Base-by-base conservation (phyloP, 2,113 vertebrate species). In the Heterotis niloticus region DNA sequence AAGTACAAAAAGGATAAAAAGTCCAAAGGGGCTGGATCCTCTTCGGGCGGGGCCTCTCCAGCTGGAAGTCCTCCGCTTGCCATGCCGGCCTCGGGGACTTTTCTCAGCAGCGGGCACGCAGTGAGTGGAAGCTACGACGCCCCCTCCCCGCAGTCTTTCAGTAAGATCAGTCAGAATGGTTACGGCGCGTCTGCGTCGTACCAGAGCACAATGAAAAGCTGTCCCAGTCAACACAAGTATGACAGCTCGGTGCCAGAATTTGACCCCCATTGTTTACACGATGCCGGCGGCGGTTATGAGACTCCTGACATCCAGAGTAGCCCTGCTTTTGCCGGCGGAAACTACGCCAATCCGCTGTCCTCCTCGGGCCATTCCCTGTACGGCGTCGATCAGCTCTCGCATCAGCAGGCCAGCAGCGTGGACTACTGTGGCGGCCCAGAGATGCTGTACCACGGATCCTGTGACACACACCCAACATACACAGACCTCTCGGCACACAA, bases 401-500 rank as follows among this genome's bases (percentile, higher is more conserved):
- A 97, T 78, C 98, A 96, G 86, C 95, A 96, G 88, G 92, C 94
- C 20, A 88, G 86, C 84, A 93, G 83, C 90, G 91, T 99, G 95
- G 98, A 99, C 94, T 99, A 98, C 91, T 97, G 91, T 1, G 95
- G 94, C 78, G 93, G 91, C 4, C 91, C 94, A 52, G 83, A 92
- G 84, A 95, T 95, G 94, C 91, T 97, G 91, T 95, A 96, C 88
- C 97, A 98, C 10, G 95, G 95, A 90, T 94, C 96, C 74, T 98
- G 97, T 59, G 96, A 98, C 85, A 88, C 92, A 76, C 96, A 98
- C 83, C 91, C 94, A 4, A 93, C 96, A 23, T 99, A 98, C 92
- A 93, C 95, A 84, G 98, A 99, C 92, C 95, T 99, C 90, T 93
- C 96, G 79, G 90, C 94, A 77, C 97, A 98, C 91, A 96, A 98